A percentile compares a stretch with the other conserved stretches of the same genome.
Evolutionary conservation across 2,797 vertebrate genomes (phyloP).

Genomic region (Pipistrellus pipistrellus): DNA sequence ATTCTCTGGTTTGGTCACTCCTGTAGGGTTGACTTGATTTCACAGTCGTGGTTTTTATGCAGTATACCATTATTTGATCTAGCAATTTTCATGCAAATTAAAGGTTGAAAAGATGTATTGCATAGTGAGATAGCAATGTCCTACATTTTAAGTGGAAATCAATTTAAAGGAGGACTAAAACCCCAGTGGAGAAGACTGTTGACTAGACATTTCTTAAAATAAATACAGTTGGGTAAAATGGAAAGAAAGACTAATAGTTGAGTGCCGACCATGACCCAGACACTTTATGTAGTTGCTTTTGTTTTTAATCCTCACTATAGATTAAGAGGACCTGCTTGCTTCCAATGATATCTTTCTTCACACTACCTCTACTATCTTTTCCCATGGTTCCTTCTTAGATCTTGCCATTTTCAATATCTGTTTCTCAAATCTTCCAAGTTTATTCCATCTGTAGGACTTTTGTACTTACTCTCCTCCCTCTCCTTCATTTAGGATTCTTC

Average conservation of each 20-base stretch:
- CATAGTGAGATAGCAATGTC: background rate
- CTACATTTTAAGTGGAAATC: conserved; percentile 63
- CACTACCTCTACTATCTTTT: background rate
- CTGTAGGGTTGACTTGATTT: conserved; percentile 64
- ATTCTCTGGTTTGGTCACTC: conserved; percentile 52
- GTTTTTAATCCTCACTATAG: background rate
- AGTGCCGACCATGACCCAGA: conserved; percentile 52
- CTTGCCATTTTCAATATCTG: background rate
- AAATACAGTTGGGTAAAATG: conserved; percentile 52
- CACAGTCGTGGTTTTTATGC: conserved; percentile 55
- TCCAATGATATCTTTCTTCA: background rate
- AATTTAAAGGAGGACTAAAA: conserved; percentile 75
- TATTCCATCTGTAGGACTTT: conserved; percentile 2
- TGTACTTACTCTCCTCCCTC: background rate
- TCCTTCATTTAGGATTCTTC: background rate
- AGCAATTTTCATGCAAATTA: conserved; percentile 78
- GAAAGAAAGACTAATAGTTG: conserved; percentile 28
- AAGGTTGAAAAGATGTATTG: conserved; percentile 56
- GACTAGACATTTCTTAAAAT: conserved; percentile 77
- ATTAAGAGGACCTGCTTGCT: background rate
- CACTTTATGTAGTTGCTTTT: background rate
- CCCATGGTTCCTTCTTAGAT: background rate
- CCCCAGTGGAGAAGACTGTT: conserved; percentile 72
- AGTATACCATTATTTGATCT: conserved; percentile 70
- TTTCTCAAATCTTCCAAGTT: background rate